A percentile compares a stretch with the other conserved stretches of the same genome.
These are phyloP conservation scores for Liolophura sinensis DNA, from an alignment of 1,140 invertebrate species.

Conservation along the genomic window DNA sequence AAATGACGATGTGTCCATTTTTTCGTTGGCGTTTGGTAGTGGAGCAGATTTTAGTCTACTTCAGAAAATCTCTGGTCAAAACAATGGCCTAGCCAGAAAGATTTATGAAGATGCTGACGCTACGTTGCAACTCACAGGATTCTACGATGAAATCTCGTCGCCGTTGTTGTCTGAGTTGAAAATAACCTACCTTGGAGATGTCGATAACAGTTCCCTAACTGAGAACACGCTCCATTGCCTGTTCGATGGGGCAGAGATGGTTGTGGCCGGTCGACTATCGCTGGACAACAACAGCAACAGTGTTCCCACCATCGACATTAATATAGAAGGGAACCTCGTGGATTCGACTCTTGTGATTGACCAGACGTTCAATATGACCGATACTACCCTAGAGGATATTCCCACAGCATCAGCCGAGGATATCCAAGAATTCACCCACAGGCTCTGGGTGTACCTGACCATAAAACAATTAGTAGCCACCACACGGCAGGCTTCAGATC, in stretches of 20 bases:
- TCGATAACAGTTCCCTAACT: conserved; percentile 37
- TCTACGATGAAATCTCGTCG: conserved; percentile 73
- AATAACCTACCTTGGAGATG: conserved; percentile 68
- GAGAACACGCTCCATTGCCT: conserved; percentile 20
- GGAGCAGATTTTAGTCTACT: conserved; percentile 72
- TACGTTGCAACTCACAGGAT: conserved; percentile 70
- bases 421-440: conserved; percentile 60
- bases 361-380: too few species aligned
- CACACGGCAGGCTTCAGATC: conserved; percentile 14
- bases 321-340: too few species aligned
- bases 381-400: too few species aligned
- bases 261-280: conserved; percentile 24
- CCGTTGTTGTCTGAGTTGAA: conserved; percentile 69
- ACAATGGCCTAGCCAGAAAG: conserved; percentile 70
- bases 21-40: conserved; percentile 73
- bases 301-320: too few species aligned
- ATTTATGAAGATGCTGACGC: conserved; percentile 77
- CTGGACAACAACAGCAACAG: conserved; percentile 5
- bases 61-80: conserved; percentile 68
- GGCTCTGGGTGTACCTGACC: conserved; percentile 72
- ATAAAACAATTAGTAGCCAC: conserved; percentile 69
- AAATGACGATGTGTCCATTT: conserved; percentile 58
- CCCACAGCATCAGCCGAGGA: conserved; percentile 4
- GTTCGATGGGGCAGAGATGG: conserved; percentile 32
- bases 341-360: too few species aligned